phyloP scores from a whole-genome alignment of 2,113 vertebrate genomes.

The Larimichthys polyactis region DNA sequence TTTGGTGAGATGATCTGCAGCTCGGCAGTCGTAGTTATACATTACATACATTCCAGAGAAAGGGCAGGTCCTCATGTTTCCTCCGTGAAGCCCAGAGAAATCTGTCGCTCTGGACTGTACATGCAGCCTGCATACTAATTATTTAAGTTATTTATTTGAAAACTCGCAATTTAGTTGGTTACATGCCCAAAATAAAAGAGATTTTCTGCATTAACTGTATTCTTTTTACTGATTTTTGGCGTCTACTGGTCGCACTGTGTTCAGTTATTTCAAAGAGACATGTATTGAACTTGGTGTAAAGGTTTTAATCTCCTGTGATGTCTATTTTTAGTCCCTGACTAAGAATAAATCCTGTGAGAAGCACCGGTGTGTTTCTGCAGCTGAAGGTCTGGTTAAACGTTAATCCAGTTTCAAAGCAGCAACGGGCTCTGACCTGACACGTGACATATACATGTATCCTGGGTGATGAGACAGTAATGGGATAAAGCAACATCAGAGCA shows the following conservation, averaged over 20 bases:
- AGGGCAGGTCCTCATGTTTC: conserved; percentile 1
- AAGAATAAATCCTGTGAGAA: conserved; percentile 17
- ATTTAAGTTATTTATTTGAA: background rate
- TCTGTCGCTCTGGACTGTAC: background rate
- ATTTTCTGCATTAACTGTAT: background rate
- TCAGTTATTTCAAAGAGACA: background rate
- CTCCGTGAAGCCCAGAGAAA: background rate
- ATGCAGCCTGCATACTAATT: background rate
- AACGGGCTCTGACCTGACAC: conserved; percentile 9
- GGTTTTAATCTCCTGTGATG: background rate
- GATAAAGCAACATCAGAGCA: conserved; percentile 15
- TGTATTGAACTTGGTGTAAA: background rate
- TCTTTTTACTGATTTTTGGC: no score
- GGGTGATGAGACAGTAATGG: conserved; percentile 6
- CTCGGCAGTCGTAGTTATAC: conserved; percentile 24
- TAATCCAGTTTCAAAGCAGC: conserved; percentile 43
- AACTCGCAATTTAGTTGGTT: background rate
- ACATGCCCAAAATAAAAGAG: background rate
- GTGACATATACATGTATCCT: background rate
- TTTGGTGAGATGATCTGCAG: conserved; percentile 17
- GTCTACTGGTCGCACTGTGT: background rate
- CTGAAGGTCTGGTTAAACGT: conserved; percentile 56
- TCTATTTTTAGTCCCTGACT: conserved; percentile 1
- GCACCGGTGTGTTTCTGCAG: conserved; percentile 3
- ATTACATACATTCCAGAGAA: conserved; percentile 34